Conservation (phyloP, 2,888 invertebrate genomes). For the Lissonota sp. region DNA sequence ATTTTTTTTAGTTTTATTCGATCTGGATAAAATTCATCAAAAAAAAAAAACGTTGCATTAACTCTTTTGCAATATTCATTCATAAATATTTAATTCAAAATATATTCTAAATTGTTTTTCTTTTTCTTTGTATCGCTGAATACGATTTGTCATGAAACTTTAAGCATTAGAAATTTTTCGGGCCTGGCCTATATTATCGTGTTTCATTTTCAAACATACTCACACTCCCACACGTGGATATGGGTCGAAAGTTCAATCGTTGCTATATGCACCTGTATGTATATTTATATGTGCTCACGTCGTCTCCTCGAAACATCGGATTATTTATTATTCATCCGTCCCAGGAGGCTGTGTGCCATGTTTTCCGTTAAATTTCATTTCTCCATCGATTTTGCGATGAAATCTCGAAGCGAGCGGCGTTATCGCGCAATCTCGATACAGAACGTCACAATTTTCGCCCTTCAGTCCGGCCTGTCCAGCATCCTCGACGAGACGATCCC, state of each 20-base stretch:
- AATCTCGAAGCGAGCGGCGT: conserved; percentile 53
- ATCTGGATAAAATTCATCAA: too few relatives aligned
- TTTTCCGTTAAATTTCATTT: conserved; percentile 1
- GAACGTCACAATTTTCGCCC: conserved; percentile 78
- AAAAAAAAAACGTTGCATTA: too few relatives aligned
- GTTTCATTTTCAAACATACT: conserved; percentile 15
- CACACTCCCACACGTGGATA: conserved; percentile 37
- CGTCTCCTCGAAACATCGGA: conserved; percentile 25
- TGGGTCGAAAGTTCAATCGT: conserved; percentile 58
- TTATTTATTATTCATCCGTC: conserved; percentile 63
- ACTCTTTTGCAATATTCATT: too few relatives aligned
- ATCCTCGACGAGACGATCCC: conserved; percentile 79
- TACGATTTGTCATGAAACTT: too few relatives aligned
- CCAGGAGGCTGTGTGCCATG: conserved; percentile 14
- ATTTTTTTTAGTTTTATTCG: too few relatives aligned
- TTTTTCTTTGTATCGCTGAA: too few relatives aligned
- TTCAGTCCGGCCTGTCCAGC: conserved; percentile 79
- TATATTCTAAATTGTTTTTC: too few relatives aligned
- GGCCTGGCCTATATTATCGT: neutral
- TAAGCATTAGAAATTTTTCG: neutral
- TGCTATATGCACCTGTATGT: conserved; percentile 8
- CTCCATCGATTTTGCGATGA: conserved; percentile 42
- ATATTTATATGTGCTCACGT: conserved; percentile 11
- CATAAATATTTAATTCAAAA: too few relatives aligned
- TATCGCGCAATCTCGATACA: conserved; percentile 77